Base-by-base conservation (phyloP, 2,888 invertebrate genomes). In the Melikaiella ostensackeni region DNA sequence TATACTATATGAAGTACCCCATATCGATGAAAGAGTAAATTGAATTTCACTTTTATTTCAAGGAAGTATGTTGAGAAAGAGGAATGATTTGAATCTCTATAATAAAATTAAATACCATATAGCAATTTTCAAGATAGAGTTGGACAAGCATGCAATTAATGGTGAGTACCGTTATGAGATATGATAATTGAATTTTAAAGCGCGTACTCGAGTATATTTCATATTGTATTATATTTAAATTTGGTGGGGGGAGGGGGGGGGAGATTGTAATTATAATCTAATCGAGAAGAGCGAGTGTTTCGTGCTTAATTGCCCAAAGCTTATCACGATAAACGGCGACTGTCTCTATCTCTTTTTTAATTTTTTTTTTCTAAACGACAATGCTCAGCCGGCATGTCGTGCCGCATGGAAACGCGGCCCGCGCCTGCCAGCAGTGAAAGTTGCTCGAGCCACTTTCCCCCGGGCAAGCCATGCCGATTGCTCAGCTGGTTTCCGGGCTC, bases 381-480 rank as follows among this genome's bases (percentile, higher is more conserved):
- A 64, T 70, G 79, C 74, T 62, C 74, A 73, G 76, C 75, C 80
- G 76, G 78, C 80, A 70, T 76, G 66, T 79, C 78, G 80, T 77
- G 80, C 81, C 61, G 81, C 79, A 76, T 80, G 81, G 79, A 82
- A 80, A 80, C 79, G 79, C 74, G 79, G 80, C 74, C 77, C 74
- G 77, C 75, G 80, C 82, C 76, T 79, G 81, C 80, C 83, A 82
- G 85, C 86, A 91, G 91, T 91, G 91, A 91, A 91, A 91, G 91
- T 89, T 91, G 88, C 87, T 81, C 85, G 82, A 84, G 88, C 90
- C 88, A 91, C 91, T 91, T 91, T 91, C 88, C 91, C 90, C 88
- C 84, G 84, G 85, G 86, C 82, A 83, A 83, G 81, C 78, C 81
- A 77, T 84, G 83, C 82, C 81, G 85, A 84, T 82, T 85, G 83